A percentile compares a stretch with the other conserved stretches of the same genome.
Conservation (phyloP, 2,797 vertebrate species). For the Columba guinea region DNA sequence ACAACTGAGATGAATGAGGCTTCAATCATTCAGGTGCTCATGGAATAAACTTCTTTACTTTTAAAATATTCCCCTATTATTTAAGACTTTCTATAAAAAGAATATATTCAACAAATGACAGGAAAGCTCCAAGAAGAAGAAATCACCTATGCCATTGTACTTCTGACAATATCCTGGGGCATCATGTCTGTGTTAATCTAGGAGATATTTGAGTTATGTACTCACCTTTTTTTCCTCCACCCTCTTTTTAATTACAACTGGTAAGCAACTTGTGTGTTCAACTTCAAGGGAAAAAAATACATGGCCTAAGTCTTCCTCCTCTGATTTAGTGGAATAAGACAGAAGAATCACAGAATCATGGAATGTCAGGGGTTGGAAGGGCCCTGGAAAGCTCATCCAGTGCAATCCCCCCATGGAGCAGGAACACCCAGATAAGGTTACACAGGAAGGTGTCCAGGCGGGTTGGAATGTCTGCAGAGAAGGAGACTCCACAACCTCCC, state of each 20-base stretch:
- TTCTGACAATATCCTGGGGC: neutral
- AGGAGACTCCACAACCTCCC: too few relatives aligned
- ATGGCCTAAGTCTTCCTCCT: neutral
- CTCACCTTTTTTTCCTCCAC: too few relatives aligned
- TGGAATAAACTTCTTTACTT: neutral
- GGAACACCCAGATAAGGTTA: too few relatives aligned
- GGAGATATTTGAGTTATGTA: neutral
- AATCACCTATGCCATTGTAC: neutral
- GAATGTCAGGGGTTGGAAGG: too few relatives aligned
- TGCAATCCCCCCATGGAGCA: too few relatives aligned
- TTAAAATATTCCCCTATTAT: neutral
- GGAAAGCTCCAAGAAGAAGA: neutral
- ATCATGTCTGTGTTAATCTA: rapidly evolving
- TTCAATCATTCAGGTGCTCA: neutral
- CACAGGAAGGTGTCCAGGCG: too few relatives aligned
- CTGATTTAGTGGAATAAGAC: neutral
- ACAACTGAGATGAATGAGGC: neutral
- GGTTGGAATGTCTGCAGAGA: too few relatives aligned
- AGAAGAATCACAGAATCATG: neutral
- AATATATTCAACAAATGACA: neutral
- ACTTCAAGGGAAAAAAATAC: neutral
- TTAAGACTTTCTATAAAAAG: neutral
- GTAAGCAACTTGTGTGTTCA: neutral
- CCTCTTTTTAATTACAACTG: neutral
- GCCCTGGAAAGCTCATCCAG: too few relatives aligned